Conservation (phyloP, 2,888 invertebrate species). For the Caenorhabditis sp. region DNA sequence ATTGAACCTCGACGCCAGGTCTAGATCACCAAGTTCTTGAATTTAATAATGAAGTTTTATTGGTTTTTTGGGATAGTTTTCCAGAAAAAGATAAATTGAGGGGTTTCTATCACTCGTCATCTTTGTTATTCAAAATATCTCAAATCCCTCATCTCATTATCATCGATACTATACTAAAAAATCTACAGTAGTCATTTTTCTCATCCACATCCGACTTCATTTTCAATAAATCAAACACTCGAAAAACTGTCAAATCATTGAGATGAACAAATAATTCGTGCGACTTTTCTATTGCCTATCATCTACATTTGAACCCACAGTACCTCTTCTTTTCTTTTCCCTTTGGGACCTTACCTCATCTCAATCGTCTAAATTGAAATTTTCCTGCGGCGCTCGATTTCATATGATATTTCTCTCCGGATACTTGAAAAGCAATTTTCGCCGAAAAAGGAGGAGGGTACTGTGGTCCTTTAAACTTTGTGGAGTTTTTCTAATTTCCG, state of each 20-base stretch:
- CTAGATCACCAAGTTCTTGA: constrained; percentile 27
- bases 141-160: neutral
- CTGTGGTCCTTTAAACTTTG: neutral
- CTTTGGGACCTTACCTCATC: neutral
- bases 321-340: constrained; percentile 2
- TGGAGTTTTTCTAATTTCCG: neutral
- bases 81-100: neutral
- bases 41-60: neutral
- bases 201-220: neutral
- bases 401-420: neutral
- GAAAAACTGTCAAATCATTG: too few relatives aligned
- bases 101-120: too few relatives aligned
- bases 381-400: constrained; percentile 3
- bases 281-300: neutral
- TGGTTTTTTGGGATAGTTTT: neutral
- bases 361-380: neutral
- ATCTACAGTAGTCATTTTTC: neutral
- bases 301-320: neutral
- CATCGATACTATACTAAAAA: too few relatives aligned
- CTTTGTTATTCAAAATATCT: too few relatives aligned
- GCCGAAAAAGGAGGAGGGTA: neutral
- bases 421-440: neutral
- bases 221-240: too few relatives aligned
- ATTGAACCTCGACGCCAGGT: constrained; percentile 31
- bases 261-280: neutral